phyloP scores from a whole-genome alignment of 1,140 invertebrate genomes.

The Calephelis virginiensis region DNA sequence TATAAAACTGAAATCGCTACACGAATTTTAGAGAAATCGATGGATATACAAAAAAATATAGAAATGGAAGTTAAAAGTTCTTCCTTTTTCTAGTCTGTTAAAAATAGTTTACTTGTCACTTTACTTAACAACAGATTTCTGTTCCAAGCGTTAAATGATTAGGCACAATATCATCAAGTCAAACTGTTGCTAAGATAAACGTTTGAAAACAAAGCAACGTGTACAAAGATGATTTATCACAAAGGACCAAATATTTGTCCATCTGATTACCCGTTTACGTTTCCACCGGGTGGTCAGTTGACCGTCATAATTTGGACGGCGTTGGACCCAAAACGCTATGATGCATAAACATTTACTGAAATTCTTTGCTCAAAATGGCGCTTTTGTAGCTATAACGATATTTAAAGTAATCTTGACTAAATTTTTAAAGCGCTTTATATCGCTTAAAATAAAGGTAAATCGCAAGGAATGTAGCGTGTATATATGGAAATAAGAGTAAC shows the following conservation, averaged over 20 bases:
- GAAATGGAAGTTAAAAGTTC: too few species aligned
- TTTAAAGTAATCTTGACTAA: not conserved
- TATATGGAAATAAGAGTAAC: not conserved
- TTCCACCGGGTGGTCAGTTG: conserved; percentile 63
- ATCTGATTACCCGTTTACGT: conserved; percentile 61
- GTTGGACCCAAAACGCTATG: conserved; percentile 52
- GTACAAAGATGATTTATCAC: conserved; percentile 52
- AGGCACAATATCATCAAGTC: not conserved
- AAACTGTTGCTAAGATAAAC: conserved; percentile 13
- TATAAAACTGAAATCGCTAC: too few species aligned
- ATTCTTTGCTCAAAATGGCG: conserved; percentile 20
- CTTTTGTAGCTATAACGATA: not conserved
- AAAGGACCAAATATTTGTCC: conserved; percentile 65
- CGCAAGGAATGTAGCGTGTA: not conserved
- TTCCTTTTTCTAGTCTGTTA: too few species aligned
- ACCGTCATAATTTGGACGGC: conserved; percentile 67
- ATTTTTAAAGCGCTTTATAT: conserved; percentile 2
- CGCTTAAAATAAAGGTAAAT: not conserved
- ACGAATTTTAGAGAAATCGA: too few species aligned
- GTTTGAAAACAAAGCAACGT: conserved; percentile 46
- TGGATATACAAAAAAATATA: too few species aligned
- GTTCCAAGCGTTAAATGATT: not conserved
- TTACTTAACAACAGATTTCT: not conserved
- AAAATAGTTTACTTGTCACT: not conserved
- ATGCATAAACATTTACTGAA: conserved; percentile 64